Evolutionary conservation across 1,140 invertebrate genomes (phyloP), one percentile per base, ranked within the genome.

Genomic region (Aporrectodea caliginosa): DNA sequence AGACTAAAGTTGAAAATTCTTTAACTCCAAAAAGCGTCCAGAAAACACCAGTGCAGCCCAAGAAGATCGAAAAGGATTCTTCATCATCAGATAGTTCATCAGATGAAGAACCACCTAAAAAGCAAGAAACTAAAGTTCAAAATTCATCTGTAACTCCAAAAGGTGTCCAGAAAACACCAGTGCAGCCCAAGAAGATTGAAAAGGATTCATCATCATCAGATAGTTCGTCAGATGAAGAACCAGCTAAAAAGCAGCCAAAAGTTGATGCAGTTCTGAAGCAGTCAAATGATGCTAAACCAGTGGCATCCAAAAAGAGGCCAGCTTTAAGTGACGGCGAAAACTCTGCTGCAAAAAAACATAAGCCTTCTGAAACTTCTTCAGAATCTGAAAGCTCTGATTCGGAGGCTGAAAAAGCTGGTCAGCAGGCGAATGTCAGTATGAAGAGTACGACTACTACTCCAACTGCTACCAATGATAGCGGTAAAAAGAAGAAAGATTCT

Each of bases 161-260:
- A 16, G 75, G 78, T 12, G 70, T 27, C 27, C 70, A 72, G 43
- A 58, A 58, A 58, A 12, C 43, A 12, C 6, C 43, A 12, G 6
- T 22, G 6, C 70, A 72, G 70, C 6, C 32, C 6, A n/a, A n/a
- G 27, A 2, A 72, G 70, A 14, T 72, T 32, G 27, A 32, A n/a
- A 29, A 29, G 14, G 27, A 2, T 12, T 29, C n/a, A 72, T 72
- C n/a, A 14, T 75, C 81, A 77, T 70, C 70, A 72, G n/a, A 80
- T 80, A 32, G 78, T 27, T 78, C 79, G 16, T 77, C 75, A 29
- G 82, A 83, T 16, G 75, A 70, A n/a, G 81, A 35, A 34, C 78
- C 74, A 77, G 78, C 43, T 1, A 69, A 77, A 73, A 72, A 31
- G 14, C 79, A 79, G 6, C 43, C 22, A 6, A 58, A n/a, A n/a